phyloP scores from a whole-genome alignment of 2,113 vertebrate species.

The Rhombomys opimus region DNA sequence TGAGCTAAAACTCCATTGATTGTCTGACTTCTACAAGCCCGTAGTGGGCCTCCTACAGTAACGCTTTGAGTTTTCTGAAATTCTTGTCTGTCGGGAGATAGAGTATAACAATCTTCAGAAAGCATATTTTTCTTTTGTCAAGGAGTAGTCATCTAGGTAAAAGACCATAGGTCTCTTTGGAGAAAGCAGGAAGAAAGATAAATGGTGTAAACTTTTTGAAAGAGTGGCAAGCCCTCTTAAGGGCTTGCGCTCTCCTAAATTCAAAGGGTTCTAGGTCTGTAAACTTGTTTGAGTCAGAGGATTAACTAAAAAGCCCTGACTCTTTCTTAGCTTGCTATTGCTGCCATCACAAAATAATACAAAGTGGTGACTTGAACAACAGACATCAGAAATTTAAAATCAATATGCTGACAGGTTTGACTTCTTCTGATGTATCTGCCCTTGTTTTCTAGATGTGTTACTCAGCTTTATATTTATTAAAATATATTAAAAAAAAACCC shows the following conservation, averaged over 20 bases:
- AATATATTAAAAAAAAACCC: neutral
- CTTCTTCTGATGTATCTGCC: neutral
- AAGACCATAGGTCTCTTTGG: neutral
- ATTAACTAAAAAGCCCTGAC: neutral
- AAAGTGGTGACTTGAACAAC: neutral
- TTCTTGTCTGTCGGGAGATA: neutral
- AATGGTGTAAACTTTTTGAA: neutral
- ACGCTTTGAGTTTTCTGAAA: slow-evolving; percentile 2
- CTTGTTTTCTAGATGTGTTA: neutral
- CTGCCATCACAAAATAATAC: neutral
- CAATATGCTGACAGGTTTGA: neutral
- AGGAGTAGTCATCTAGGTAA: neutral
- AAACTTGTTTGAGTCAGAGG: neutral
- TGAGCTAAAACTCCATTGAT: neutral
- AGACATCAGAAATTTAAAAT: neutral
- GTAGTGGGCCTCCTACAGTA: neutral
- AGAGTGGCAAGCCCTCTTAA: neutral
- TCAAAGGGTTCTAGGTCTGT: neutral
- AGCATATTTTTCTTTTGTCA: neutral
- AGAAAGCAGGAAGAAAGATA: neutral
- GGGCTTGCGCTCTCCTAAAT: neutral
- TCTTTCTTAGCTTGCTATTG: neutral
- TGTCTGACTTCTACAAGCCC: neutral
- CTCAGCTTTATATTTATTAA: neutral
- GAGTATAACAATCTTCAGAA: neutral